Evolutionary conservation across 2,888 invertebrate genomes (phyloP).

Genomic region (Ecliptopera silaceata): DNA sequence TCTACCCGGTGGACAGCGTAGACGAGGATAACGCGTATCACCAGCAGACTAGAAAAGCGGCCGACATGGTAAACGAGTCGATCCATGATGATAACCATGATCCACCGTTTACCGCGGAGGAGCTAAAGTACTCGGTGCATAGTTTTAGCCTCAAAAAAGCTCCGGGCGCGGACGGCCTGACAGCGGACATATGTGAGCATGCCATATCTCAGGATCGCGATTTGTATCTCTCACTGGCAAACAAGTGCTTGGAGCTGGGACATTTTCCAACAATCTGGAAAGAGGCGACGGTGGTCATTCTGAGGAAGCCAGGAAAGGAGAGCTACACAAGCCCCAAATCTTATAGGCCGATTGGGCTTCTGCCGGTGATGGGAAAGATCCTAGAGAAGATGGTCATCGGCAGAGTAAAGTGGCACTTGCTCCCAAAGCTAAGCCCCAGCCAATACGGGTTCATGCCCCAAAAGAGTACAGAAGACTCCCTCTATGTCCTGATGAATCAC

Average conservation of each 20-base stretch:
- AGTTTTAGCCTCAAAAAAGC: slow-evolving; percentile 33
- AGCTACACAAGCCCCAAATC: slow-evolving; percentile 27
- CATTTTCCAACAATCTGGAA: slow-evolving; percentile 24
- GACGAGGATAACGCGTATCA: background rate
- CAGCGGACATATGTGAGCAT: slow-evolving; percentile 21
- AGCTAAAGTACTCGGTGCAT: slow-evolving; percentile 11
- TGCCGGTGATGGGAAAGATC: slow-evolving; percentile 33
- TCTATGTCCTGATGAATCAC: slow-evolving; percentile 1
- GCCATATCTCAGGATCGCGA: slow-evolving; percentile 25
- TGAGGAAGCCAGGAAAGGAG: slow-evolving; percentile 2
- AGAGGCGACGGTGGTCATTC: slow-evolving; percentile 9
- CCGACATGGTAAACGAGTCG: slow-evolving; percentile 10
- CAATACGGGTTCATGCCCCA: too few species aligned
- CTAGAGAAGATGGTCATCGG: slow-evolving; percentile 2
- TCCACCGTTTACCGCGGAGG: slow-evolving; percentile 28
- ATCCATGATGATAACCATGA: slow-evolving; percentile 11
- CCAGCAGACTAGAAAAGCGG: background rate
- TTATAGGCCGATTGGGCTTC: slow-evolving; percentile 35
- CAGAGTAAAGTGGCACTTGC: background rate
- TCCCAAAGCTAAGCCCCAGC: slow-evolving; percentile 1
- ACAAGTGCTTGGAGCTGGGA: slow-evolving; percentile 30
- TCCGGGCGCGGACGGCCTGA: slow-evolving; percentile 23
- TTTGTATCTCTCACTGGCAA: slow-evolving; percentile 1
- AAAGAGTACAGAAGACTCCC: slow-evolving; percentile 13
- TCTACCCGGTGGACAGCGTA: background rate